These are phyloP conservation scores for Cariama cristata DNA, from an alignment of 2,113 vertebrate species.

Conservation along the genomic window DNA sequence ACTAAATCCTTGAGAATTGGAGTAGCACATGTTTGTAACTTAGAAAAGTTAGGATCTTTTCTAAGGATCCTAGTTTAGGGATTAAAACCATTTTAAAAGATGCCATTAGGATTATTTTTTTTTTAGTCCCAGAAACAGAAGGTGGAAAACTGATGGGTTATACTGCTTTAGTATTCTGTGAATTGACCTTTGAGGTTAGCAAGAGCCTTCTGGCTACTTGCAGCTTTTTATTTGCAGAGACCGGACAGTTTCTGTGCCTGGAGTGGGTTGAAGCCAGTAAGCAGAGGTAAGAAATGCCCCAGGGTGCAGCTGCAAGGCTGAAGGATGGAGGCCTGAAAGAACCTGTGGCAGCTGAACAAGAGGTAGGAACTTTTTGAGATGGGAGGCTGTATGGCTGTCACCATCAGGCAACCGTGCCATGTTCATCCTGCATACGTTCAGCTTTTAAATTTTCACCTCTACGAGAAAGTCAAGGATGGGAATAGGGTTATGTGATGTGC, in stretches of 20 bases:
- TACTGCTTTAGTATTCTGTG: background rate
- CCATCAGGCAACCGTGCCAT: background rate
- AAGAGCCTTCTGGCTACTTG: background rate
- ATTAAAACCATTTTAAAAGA: background rate
- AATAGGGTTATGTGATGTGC: background rate
- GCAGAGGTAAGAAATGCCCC: background rate
- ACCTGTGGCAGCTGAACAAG: background rate
- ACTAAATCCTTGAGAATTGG: background rate
- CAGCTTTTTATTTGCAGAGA: background rate
- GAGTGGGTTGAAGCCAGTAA: background rate
- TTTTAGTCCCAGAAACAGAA: background rate
- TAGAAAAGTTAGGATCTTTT: too few relatives aligned
- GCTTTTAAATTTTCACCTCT: background rate
- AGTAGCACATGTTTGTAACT: background rate
- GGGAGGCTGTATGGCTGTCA: background rate
- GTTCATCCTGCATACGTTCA: background rate
- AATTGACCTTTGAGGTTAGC: background rate
- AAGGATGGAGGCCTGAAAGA: background rate
- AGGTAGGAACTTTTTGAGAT: background rate
- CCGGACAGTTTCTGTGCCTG: background rate
- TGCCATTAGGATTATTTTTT: background rate
- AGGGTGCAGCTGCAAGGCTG: background rate
- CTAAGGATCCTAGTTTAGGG: background rate
- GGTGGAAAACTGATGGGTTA: background rate
- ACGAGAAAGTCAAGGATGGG: background rate